Base-by-base conservation (phyloP, 2,113 vertebrate genomes). In the Pseudorhombus dupliciocellatus region DNA sequence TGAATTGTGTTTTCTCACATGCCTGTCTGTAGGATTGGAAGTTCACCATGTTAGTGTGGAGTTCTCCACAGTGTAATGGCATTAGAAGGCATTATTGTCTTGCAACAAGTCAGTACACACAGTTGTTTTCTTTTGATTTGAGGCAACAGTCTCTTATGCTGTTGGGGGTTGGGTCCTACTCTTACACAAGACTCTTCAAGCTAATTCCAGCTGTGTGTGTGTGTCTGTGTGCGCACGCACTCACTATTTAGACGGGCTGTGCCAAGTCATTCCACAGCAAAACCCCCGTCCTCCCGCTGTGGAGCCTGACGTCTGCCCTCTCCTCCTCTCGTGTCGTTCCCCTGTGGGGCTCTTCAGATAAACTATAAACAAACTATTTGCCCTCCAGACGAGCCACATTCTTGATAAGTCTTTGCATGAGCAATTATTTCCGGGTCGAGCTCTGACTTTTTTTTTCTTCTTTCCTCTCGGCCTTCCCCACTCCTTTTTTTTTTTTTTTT, bases 371-470 rank as follows among this genome's bases (percentile, higher is more conserved):
- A 87, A 50, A 78, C 58, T 30, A 18, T 75, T 74, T 81, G 80
- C 84, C 79, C 70, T 84, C 80, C 81, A 87, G 88, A 81, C 79
- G 28, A 51, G 81, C 79, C 50, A 26, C 90, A 92, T 93, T 91
- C 87, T 91, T 80, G 84, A 92, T 92, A 80, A 92, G 57, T 74
- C 57, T 68, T 82, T 70, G 66, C 73, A 15, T 66, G 59, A 79
- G 80, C 84, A 92, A 94, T 92, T 92, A 87, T 92, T 93, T 94
- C 92, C 91, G 91, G 93, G 91, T 94, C 84, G 81, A 78, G 67
- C 31, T 67, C 48, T 66, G 65, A 79, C 62, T 78, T 78, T 54
- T 61, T 66, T 60, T 24, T 48, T 53, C 31, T 34, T 28, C 34
- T 24, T 20, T 55, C 24, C n/a, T 52, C 48, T 65, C 7, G 1